Conservation (phyloP, 2,888 invertebrate species). For the Eupithecia vulgata region DNA sequence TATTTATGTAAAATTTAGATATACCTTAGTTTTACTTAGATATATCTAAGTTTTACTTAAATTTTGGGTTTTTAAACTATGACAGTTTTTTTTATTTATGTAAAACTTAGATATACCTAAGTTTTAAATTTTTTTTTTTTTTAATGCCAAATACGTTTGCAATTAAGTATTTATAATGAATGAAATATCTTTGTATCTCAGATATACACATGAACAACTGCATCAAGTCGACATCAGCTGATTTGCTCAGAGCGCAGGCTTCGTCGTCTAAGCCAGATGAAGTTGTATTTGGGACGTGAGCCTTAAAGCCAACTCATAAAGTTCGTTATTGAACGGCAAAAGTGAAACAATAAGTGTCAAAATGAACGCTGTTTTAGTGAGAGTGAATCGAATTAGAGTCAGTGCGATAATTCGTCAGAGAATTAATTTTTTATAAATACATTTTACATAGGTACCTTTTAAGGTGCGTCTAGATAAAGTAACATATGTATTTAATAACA, state of each 20-base stretch:
- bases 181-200: not conserved
- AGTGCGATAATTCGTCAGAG: not conserved
- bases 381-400: not conserved
- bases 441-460: too few relatives aligned
- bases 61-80: too few relatives aligned
- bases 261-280: constrained; percentile 71
- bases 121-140: too few relatives aligned
- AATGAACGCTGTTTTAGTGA: not conserved
- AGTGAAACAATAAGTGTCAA: not conserved
- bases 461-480: too few relatives aligned
- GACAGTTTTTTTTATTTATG: too few relatives aligned
- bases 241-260: constrained; percentile 66
- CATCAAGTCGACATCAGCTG: constrained; percentile 76
- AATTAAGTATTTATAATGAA: too few relatives aligned
- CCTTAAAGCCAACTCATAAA: constrained; percentile 22
- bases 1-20: too few relatives aligned
- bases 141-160: too few relatives aligned
- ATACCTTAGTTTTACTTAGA: too few relatives aligned
- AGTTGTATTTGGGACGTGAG: constrained; percentile 58
- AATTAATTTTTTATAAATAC: not conserved
- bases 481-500: too few relatives aligned
- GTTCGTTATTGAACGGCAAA: constrained; percentile 22
- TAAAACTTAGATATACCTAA: too few relatives aligned
- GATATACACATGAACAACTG: constrained; percentile 90
- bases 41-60: too few relatives aligned